Percentiles rank a stretch among this genome's conserved stretches.
Evolutionary conservation across 1,140 invertebrate genomes (phyloP).

Genomic region (Megalopta genalis): DNA sequence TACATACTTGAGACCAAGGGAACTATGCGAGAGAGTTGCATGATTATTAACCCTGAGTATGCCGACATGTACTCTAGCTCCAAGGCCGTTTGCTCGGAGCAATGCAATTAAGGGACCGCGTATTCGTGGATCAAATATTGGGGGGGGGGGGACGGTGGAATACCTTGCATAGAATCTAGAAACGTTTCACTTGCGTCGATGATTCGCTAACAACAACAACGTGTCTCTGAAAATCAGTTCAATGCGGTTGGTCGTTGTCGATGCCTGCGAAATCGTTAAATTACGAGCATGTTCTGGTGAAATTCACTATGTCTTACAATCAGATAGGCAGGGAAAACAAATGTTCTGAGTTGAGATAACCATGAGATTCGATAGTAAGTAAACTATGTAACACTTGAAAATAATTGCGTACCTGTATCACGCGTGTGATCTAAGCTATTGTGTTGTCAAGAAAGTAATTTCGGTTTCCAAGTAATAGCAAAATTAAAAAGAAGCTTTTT

Average conservation of each 20-base stretch:
- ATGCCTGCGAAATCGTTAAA: not conserved
- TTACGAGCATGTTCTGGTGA: too few relatives aligned
- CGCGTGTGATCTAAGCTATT: too few relatives aligned
- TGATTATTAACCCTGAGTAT: not conserved
- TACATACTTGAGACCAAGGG: not conserved
- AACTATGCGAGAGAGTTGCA: not conserved
- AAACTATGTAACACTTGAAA: too few relatives aligned
- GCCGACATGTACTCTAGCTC: not conserved
- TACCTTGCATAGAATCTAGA: not conserved
- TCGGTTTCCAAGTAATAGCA: too few relatives aligned
- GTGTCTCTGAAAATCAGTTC: not conserved
- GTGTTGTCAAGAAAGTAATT: too few relatives aligned
- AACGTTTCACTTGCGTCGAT: not conserved
- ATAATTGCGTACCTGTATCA: too few relatives aligned
- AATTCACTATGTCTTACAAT: too few relatives aligned
- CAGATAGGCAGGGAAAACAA: too few relatives aligned
- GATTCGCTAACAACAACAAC: too few relatives aligned
- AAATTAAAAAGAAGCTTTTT: too few relatives aligned
- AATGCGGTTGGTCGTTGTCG: not conserved
- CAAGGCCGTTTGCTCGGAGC: not conserved
- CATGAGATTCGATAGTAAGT: too few relatives aligned
- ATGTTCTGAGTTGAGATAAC: too few relatives aligned
- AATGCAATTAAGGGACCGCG: conserved; percentile 1
- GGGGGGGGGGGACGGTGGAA: not conserved
- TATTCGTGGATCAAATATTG: not conserved